Evolutionary conservation across 2,113 vertebrate genomes (phyloP).

Genomic region (Haemorhous mexicanus): DNA sequence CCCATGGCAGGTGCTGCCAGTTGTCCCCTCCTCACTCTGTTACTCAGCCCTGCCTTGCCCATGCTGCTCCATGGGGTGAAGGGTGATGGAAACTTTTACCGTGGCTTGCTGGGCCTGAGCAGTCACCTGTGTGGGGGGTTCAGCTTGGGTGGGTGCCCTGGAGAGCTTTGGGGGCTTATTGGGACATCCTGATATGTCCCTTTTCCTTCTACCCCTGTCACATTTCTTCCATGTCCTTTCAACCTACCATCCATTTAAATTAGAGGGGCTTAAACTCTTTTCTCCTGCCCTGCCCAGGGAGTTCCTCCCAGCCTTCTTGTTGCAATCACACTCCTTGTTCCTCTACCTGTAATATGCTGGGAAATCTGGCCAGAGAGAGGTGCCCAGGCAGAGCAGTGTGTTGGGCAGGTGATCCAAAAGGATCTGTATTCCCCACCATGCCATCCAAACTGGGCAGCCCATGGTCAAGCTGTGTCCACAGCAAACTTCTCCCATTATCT

Average conservation of each 20-base stretch:
- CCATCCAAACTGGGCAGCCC: background rate
- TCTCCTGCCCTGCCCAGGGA: background rate
- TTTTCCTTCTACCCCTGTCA: background rate
- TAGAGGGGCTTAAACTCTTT: background rate
- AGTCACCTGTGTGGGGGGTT: background rate
- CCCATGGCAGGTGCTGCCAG: accelerated
- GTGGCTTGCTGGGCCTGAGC: background rate
- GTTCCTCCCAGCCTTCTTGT: background rate
- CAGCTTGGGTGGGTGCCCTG: background rate
- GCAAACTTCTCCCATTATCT: background rate
- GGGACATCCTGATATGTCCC: background rate
- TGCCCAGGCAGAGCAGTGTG: background rate
- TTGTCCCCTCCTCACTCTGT: background rate
- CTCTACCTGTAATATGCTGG: background rate
- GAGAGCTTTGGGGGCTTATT: background rate
- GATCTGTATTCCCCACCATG: accelerated
- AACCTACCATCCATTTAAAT: background rate
- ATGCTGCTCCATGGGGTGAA: background rate
- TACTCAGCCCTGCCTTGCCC: background rate
- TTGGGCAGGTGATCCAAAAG: background rate
- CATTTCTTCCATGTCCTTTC: background rate
- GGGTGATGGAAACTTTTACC: background rate
- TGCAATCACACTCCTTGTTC: background rate
- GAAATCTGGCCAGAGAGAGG: background rate
- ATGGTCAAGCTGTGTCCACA: background rate